Percentiles rank a stretch among this genome's conserved stretches.
phyloP scores from a whole-genome alignment of 2,888 invertebrate genomes.

The Ormyrus thymus region DNA sequence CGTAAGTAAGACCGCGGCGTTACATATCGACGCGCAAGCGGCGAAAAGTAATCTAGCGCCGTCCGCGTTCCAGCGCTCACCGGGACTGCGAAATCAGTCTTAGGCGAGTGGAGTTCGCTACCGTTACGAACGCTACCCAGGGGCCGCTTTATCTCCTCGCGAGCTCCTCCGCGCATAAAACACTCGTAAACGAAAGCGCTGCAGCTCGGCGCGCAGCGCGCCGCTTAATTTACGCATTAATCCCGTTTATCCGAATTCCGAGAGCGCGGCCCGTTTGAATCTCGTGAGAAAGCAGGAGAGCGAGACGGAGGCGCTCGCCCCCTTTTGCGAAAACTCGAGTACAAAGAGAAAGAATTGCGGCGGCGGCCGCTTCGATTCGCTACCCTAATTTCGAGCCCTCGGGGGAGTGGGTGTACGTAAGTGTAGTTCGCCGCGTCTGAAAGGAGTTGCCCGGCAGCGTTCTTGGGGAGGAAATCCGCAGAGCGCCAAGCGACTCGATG shows the following conservation, averaged over 20 bases:
- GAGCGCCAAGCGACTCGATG: neutral
- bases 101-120: neutral
- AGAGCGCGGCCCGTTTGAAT: slow-evolving; percentile 2
- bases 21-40: no score
- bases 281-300: neutral
- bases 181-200: slow-evolving; percentile 3
- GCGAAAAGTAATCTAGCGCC: no score
- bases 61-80: no score
- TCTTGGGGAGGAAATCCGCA: no score
- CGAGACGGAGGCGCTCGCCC: neutral
- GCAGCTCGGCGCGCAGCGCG: neutral
- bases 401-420: neutral
- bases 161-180: neutral
- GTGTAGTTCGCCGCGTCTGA: no score
- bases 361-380: neutral
- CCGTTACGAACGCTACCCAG: no score
- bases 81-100: no score
- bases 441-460: no score
- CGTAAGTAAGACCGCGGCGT: no score
- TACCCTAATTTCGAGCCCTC: slow-evolving; percentile 40
- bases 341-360: neutral
- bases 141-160: neutral
- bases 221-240: slow-evolving; percentile 29
- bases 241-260: slow-evolving; percentile 28
- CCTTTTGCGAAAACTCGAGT: slow-evolving; percentile 35